These are phyloP conservation scores for Acromyrmex charruanus DNA, from an alignment of 1,140 invertebrate species.

Conservation along the genomic window DNA sequence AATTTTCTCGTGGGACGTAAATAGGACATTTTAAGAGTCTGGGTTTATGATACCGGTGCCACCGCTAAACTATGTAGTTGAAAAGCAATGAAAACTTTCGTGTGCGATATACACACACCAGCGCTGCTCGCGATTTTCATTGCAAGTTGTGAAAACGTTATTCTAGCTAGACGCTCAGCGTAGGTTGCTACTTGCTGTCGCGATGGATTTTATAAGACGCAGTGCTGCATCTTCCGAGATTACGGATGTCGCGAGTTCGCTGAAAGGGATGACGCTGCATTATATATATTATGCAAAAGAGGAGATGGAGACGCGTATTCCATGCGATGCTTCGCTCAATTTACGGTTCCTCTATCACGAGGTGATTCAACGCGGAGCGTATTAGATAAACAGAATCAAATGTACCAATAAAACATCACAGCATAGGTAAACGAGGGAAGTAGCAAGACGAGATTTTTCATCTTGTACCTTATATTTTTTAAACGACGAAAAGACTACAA, in stretches of 20 bases:
- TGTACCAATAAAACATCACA: neutral
- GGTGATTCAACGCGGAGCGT: neutral
- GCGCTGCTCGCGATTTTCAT: neutral
- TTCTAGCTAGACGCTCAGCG: neutral
- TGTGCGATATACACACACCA: neutral
- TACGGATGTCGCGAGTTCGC: constrained; percentile 23
- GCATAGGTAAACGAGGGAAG: neutral
- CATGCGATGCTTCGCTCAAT: constrained; percentile 14
- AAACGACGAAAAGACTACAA: neutral
- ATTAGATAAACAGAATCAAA: constrained; percentile 10
- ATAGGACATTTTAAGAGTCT: constrained; percentile 14
- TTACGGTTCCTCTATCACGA: neutral
- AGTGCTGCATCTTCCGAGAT: constrained; percentile 42
- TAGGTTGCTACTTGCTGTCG: neutral
- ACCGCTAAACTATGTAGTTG: neutral
- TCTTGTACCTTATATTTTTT: neutral
- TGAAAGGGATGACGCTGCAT: constrained; percentile 31
- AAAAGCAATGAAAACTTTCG: neutral
- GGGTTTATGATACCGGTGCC: neutral
- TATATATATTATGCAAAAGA: constrained; percentile 58
- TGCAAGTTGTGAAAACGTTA: constrained; percentile 12
- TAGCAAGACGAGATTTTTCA: neutral
- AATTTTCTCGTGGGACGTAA: constrained; percentile 20
- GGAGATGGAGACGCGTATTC: neutral
- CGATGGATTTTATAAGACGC: constrained; percentile 24